A percentile compares a stretch with the other conserved stretches of the same genome.
phyloP scores from a whole-genome alignment of 2,797 vertebrate genomes.

The Xenopus petersii region DNA sequence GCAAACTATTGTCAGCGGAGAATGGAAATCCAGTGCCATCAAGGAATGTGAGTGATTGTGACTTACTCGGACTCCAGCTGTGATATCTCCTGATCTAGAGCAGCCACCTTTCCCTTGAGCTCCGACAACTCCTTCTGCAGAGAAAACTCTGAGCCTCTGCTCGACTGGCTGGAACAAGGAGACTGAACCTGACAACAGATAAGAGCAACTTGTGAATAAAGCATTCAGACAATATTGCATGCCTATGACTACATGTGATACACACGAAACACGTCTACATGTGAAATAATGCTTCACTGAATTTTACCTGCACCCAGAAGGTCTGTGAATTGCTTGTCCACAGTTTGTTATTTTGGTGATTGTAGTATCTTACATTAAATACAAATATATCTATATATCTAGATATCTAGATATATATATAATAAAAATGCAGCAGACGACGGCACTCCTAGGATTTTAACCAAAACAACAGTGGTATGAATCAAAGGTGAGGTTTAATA shows the following conservation, averaged over 20 bases:
- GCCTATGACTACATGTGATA: too few species aligned
- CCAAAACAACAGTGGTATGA: too few species aligned
- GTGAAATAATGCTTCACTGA: too few species aligned
- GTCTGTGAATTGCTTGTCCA: too few species aligned
- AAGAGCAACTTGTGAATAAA: neutral
- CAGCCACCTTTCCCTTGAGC: too few species aligned
- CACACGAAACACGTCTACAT: too few species aligned
- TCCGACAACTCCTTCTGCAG: too few species aligned
- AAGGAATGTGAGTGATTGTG: conserved; percentile 24
- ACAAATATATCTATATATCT: neutral
- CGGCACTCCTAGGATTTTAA: too few species aligned
- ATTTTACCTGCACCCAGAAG: too few species aligned
- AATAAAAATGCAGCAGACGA: too few species aligned
- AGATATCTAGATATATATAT: fast-evolving
- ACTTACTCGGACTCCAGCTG: conserved; percentile 50
- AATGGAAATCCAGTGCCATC: conserved; percentile 15
- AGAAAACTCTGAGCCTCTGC: conserved; percentile 21
- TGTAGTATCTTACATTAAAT: neutral
- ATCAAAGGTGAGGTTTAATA: too few species aligned
- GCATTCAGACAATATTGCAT: neutral
- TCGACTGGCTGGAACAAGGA: conserved; percentile 38
- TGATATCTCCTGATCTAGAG: too few species aligned
- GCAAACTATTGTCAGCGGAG: neutral
- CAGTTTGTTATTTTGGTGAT: neutral
- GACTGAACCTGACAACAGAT: conserved; percentile 56